phyloP scores from a whole-genome alignment of 1,140 invertebrate genomes.

The Vollenhovia emeryi region DNA sequence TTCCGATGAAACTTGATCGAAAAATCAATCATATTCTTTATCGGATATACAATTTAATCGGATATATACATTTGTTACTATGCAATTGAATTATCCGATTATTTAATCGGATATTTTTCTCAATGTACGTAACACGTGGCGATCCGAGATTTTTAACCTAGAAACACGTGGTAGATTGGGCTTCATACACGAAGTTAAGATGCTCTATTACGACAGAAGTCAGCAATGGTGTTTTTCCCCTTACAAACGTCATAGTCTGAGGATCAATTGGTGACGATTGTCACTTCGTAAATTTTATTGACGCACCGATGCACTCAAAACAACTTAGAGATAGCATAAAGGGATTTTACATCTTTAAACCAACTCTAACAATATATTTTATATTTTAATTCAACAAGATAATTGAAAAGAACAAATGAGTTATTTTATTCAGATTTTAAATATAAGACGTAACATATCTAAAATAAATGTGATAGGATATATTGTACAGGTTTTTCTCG shows the following conservation, averaged over 20 bases:
- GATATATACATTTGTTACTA: no score
- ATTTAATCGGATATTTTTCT: no score
- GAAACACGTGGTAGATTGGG: no score
- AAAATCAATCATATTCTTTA: no score
- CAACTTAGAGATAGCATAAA: neutral
- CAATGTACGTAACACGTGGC: no score
- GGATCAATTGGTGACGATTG: slow-evolving; percentile 23
- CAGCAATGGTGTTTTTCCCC: slow-evolving; percentile 29
- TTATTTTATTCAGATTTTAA: neutral
- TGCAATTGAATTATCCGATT: no score
- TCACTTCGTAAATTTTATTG: neutral
- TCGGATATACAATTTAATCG: no score
- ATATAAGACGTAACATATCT: neutral
- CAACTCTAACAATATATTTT: neutral
- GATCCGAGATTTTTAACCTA: no score
- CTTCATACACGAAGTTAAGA: slow-evolving; percentile 36
- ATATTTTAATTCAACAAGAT: slow-evolving; percentile 9
- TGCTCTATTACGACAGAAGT: neutral
- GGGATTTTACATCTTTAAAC: neutral
- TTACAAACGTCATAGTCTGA: neutral
- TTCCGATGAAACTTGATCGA: no score
- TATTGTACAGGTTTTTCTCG: no score
- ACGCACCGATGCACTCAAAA: neutral
- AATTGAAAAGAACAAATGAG: neutral
- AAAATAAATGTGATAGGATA: neutral